These are phyloP conservation scores for Oxycera nigricornis DNA, from an alignment of 2,888 invertebrate genomes.

Conservation along the genomic window DNA sequence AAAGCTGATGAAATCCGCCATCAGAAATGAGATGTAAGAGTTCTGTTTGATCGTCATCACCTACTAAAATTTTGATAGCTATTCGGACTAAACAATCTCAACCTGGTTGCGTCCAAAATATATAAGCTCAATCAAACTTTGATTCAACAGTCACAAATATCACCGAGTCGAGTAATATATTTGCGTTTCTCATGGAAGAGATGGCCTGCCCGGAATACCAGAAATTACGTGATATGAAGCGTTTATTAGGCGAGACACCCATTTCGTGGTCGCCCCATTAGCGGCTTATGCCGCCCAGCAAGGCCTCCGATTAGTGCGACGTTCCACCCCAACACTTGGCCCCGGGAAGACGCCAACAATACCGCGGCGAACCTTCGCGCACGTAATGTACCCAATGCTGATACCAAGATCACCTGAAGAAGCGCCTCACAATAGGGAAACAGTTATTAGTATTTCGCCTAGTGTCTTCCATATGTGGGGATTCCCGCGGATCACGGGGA, in stretches of 20 bases:
- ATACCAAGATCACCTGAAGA: background rate
- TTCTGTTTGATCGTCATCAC: too few species aligned
- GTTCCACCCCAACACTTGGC: background rate
- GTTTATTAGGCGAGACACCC: conserved; percentile 26
- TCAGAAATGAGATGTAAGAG: too few species aligned
- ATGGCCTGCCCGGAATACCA: conserved; percentile 27
- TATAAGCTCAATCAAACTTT: background rate
- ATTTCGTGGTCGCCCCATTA: conserved; percentile 20
- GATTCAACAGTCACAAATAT: conserved; percentile 9
- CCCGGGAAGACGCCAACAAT: background rate
- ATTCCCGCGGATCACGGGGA: background rate
- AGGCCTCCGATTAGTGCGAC: background rate
- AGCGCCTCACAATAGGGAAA: conserved; percentile 11
- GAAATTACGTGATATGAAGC: conserved; percentile 34
- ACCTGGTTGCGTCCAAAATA: too few species aligned
- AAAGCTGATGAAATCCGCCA: too few species aligned
- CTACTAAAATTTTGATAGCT: too few species aligned
- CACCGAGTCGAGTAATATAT: background rate
- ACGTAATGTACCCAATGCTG: background rate
- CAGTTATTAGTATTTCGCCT: conserved; percentile 31
- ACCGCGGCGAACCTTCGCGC: background rate
- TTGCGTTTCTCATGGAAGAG: conserved; percentile 16
- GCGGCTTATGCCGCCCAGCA: background rate
- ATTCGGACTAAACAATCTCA: too few species aligned
- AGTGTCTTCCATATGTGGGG: conserved; percentile 11